These are phyloP conservation scores for Trialeurodes vaporariorum DNA, from an alignment of 1,140 invertebrate species.

Conservation along the genomic window DNA sequence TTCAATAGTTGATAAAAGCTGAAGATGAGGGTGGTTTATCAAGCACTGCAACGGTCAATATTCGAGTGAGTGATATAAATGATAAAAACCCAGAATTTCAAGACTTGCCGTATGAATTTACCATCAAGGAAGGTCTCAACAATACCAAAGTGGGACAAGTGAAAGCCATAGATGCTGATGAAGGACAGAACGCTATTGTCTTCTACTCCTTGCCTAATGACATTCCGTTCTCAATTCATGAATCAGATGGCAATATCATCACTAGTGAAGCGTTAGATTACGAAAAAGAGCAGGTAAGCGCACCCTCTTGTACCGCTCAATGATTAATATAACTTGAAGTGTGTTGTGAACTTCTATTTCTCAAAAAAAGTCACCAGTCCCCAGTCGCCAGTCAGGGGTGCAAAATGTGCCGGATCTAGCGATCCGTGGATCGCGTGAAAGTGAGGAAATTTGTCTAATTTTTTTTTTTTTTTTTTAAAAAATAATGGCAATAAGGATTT, in stretches of 20 bases:
- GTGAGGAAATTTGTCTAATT: too few species aligned
- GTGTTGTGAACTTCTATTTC: too few species aligned
- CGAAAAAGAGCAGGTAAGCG: conserved; percentile 60
- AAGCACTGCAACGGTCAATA: conserved; percentile 70
- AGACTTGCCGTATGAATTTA: conserved; percentile 58
- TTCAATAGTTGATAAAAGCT: conserved; percentile 65
- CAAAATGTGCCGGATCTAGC: too few species aligned
- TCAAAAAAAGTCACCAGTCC: too few species aligned
- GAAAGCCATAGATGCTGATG: conserved; percentile 71
- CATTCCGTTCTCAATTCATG: conserved; percentile 65
- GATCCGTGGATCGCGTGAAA: too few species aligned
- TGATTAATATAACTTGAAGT: too few species aligned
- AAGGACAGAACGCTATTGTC: conserved; percentile 48
- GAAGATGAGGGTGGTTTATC: conserved; percentile 72
- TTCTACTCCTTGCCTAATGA: conserved; percentile 52
- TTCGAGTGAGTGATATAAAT: conserved; percentile 80
- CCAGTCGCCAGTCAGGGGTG: too few species aligned
- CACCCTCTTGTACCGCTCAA: too few species aligned
- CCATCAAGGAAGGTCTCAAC: conserved; percentile 64
- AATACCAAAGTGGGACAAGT: conserved; percentile 60
- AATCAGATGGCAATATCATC: conserved; percentile 60
- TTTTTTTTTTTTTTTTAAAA: too few species aligned
- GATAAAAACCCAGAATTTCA: conserved; percentile 79
- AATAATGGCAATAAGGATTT: too few species aligned
- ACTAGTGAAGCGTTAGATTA: conserved; percentile 70